Conservation (phyloP, 92 coral and sea anemone genomes). For the Palythoa grandis region DNA sequence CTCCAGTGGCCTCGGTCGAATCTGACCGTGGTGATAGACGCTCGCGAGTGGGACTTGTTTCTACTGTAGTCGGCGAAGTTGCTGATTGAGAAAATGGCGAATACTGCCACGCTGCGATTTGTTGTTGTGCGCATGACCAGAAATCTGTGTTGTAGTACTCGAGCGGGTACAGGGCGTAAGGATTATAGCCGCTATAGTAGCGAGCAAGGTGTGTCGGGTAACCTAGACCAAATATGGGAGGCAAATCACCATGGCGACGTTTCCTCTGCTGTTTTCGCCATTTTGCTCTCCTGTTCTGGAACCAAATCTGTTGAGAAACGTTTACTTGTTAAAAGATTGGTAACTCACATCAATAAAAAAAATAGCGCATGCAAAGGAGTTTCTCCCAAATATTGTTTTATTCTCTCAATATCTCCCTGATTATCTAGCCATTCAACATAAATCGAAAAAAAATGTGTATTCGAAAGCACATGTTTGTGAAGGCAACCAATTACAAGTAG, state of each 20-base stretch:
- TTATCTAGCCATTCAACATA: neutral
- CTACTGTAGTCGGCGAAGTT: slow-evolving; percentile 52
- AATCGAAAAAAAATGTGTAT: neutral
- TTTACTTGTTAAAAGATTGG: neutral
- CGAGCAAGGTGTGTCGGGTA: slow-evolving; percentile 84
- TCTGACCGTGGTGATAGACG: slow-evolving; percentile 58
- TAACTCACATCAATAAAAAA: neutral
- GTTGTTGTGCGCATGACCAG: slow-evolving; percentile 90
- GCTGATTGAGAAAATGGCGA: slow-evolving; percentile 56
- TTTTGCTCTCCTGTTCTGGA: slow-evolving; percentile 88
- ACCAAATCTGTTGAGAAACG: slow-evolving; percentile 74
- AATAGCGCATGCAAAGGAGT: no score
- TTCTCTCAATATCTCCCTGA: neutral
- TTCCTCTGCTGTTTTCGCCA: slow-evolving; percentile 92
- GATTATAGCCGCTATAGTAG: slow-evolving; percentile 70
- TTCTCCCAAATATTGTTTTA: neutral
- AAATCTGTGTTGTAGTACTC: slow-evolving; percentile 87
- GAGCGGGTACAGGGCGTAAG: slow-evolving; percentile 63
- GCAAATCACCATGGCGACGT: slow-evolving; percentile 74
- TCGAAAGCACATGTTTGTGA: no score
- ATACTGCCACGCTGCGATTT: slow-evolving; percentile 79
- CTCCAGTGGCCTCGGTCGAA: slow-evolving; percentile 45
- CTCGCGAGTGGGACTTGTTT: slow-evolving; percentile 50
- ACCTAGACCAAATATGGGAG: slow-evolving; percentile 79
- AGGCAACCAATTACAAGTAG: no score